A percentile compares a stretch with the other conserved stretches of the same genome.
Evolutionary conservation across 2,888 invertebrate species (phyloP).

Genomic region (Eulithis prunata): DNA sequence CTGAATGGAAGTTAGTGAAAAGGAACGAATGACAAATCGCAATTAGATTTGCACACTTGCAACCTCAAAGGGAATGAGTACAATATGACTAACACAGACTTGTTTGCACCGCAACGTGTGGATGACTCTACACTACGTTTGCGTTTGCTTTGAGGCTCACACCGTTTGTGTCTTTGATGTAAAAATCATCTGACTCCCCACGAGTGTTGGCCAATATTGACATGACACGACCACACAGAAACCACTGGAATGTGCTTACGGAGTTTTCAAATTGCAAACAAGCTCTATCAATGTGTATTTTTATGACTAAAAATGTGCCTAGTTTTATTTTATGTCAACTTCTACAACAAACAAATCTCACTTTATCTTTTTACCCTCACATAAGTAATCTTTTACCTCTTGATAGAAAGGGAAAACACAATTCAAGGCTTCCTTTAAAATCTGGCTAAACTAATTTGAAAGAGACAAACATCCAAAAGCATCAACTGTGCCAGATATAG

Average conservation of each 20-base stretch:
- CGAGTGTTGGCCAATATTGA: conserved; percentile 73
- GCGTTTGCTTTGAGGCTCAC: conserved; percentile 48
- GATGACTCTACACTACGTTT: conserved; percentile 49
- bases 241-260: conserved; percentile 35
- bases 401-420: too few species aligned
- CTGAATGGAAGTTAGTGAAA: neutral
- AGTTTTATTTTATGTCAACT: too few species aligned
- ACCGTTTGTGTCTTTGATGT: conserved; percentile 70
- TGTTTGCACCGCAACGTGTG: conserved; percentile 53
- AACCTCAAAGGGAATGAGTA: conserved; percentile 24
- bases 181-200: conserved; percentile 69
- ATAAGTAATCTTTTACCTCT: too few species aligned
- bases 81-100: conserved; percentile 17
- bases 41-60: conserved; percentile 19
- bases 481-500: too few species aligned
- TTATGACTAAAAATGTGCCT: too few species aligned
- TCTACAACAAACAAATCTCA: too few species aligned
- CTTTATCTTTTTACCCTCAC: too few species aligned
- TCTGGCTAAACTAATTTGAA: too few species aligned
- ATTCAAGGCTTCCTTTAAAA: too few species aligned
- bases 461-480: too few species aligned
- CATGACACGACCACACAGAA: conserved; percentile 47
- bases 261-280: conserved; percentile 19
- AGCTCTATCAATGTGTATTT: too few species aligned
- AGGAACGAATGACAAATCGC: neutral